Base-by-base conservation (phyloP, 2,113 vertebrate genomes). In the western clawed frog (Xenopus tropicalis) region DNA sequence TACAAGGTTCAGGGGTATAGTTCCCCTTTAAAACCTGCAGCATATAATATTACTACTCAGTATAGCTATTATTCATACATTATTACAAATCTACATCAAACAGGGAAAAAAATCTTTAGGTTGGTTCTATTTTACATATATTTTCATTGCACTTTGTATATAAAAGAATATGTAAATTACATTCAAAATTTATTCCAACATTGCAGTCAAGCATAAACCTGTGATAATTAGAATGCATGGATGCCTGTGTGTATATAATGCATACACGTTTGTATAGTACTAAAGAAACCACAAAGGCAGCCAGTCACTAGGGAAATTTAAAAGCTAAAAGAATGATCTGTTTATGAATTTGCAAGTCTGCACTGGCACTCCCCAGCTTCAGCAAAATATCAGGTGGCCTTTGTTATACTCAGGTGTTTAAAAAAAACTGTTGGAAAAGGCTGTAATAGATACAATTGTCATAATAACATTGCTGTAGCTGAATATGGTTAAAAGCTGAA, bases 301-400 rank as follows among this genome's bases (percentile, higher is more conserved):
- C n/a, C 56, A 71, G 61, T 71, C 69, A 71, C 69, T 16, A 19
- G 69, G 69, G 70, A 71, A 71, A 71, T 71, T 24, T 23, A 71
- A 63, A 19, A 71, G 19, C 70, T 51, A 37, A 23, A 46, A 63
- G 8, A 62, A 59, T 56, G 61, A 43, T 37, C 19, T 12, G 48
- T 21, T 64, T 65, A 64, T 72, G 70, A 48, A 57, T 65, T 44
- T 63, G 21, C 61, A 66, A 24, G 61, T 16, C 71, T 14, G 21
- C 14, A 11, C 61, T 58, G 44, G 64, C 52, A 57, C 43, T 44
- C 48, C 51, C 3, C 37, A 13, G 70, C 25, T 66, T 65, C 11
- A 65, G 20, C n/a, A 44, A 16, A 20, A 44, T 12, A 52, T n/a
- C 61, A 44, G 19, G 13, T 29, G 52, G 46, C 71, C 51, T 25